Evolutionary conservation across 2,888 invertebrate genomes (phyloP), one percentile per base, ranked within the genome.

Genomic region (Rhamphomyia laevipes): DNA sequence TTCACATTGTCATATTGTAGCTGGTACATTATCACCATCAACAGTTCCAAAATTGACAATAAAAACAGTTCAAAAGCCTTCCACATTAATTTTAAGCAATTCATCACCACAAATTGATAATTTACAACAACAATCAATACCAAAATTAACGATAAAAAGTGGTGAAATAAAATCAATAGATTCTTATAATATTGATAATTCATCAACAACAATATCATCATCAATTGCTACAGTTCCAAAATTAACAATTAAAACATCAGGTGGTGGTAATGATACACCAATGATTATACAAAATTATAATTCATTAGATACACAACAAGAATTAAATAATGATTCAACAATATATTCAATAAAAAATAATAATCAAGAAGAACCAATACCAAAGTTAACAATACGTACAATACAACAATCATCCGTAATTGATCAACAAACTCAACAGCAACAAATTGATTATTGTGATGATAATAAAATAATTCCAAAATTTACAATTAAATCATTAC

Each of bases 1-100:
- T 31, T 44, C n/a, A 40, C 48, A 23, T 41, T 56, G 46, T 54
- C 55, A 46, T 46, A 53, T 57, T 51, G 55, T 30, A 43, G 53
- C 53, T n/a, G 52, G 47, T 18, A 48, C 47, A 4, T 21, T 56
- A 17, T 51, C 56, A 46, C 59, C 60, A 61, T 48, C 63, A 42
- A 73, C 74, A 62, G 69, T 77, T 62, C 77, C 78, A 59, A 78
- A 77, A 69, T 70, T 78, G 50, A 78, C 77, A 47, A 77, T 77
- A 38, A 78, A 78, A 65, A 72, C 75, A 30, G 62, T 65, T 52
- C 56, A 59, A 38, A 61, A 63, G 23, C 56, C 57, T 52, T 56
- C 45, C 52, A 44, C 18, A 15, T 15, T 12, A 16, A 17, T 2
- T 21, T 12, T 16, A 13, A 13, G 15, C 5, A 42, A 13, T 23